Base-by-base conservation (phyloP, 2,797 vertebrate genomes). In the Pipistrellus nathusii region DNA sequence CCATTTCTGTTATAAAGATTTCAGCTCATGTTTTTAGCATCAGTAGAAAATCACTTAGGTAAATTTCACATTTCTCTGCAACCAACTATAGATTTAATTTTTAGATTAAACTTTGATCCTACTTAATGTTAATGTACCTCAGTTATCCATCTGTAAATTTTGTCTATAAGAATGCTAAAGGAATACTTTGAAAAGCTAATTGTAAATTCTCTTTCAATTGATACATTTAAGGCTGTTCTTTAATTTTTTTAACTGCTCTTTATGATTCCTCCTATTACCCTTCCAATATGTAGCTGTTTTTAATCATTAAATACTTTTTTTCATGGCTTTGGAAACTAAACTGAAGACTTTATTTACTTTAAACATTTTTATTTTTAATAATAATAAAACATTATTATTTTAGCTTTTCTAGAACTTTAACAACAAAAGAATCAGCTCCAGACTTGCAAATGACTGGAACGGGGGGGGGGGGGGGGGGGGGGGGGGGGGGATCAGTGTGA, bases 61-160 rank as follows among this genome's bases (percentile, higher is more conserved):
- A 85, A 90, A 92, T 96, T 96, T 95, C 57, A 0, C 64, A 18
- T 91, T 62, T 77, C 21, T 82, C 55, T 96, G 77, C 75, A 90
- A 91, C 32, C 78, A 95, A 78, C 80, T 38, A 0, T 30, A 90
- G 27, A 38, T 91, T 18, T 90, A 59, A 91, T 87, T 95, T 95
- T 95, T 76, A 76, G 23, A 86, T 96, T 68, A 14, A 95, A 97
- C 88, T 97, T 96, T 97, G 94, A 97, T 92, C 96, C 90, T 95
- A 69, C 53, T 0, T 64, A 85, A 77, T 91, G 55, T 87, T 68
- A 77, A 30, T 85, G 66, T 93, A 62, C 88, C 55, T 91, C 44
- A 35, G 62, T 35, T 92, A 76, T 35, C 53, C 3, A 30, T 77
- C 62, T 84, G 30, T 84, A 87, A 77, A 82, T 68, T 81, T 95